phyloP scores from a whole-genome alignment of 2,113 vertebrate genomes.

The Centropus unirufus region DNA sequence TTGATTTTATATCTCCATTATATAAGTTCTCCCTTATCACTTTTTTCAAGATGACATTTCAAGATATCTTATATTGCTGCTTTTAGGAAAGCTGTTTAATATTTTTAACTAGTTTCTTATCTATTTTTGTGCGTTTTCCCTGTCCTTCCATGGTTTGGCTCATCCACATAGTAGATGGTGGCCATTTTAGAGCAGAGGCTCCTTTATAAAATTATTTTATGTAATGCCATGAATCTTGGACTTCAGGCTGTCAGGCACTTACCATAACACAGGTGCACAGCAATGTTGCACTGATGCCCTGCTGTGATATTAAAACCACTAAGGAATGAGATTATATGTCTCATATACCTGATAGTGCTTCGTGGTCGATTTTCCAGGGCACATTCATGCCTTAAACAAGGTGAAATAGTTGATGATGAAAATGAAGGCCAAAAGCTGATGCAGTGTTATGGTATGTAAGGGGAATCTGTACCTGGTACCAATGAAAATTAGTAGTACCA shows the following conservation, averaged over 20 bases:
- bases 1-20: background rate
- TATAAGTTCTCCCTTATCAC: background rate
- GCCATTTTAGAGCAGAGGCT: background rate
- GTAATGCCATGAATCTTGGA: background rate
- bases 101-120: accelerated
- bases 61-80: background rate
- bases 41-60: background rate
- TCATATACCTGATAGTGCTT: background rate
- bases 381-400: background rate
- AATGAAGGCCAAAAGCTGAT: background rate
- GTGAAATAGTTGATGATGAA: background rate
- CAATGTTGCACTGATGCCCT: background rate
- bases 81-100: background rate
- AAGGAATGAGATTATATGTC: background rate
- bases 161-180: background rate
- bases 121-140: background rate
- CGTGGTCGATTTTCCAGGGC: background rate
- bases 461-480: background rate
- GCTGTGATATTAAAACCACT: background rate
- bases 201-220: background rate
- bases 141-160: background rate
- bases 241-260: background rate
- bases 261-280: background rate
- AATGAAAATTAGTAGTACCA: background rate
- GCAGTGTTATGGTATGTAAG: background rate